Conservation (phyloP, 2,113 vertebrate species). For the Rafetus swinhoei region DNA sequence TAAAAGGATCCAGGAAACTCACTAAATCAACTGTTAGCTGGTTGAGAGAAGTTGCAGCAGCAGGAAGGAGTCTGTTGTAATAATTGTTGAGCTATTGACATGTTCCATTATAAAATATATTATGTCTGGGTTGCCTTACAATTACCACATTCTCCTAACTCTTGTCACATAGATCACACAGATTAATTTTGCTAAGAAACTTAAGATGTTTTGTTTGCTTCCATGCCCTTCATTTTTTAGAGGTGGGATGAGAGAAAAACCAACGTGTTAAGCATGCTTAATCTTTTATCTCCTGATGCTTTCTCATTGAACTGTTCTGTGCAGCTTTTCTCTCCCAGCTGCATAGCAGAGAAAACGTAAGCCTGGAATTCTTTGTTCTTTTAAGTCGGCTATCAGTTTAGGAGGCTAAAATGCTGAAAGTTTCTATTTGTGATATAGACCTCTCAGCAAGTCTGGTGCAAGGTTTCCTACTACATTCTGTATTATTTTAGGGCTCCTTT, state of each 20-base stretch:
- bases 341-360: neutral
- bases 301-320: neutral
- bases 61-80: conserved; percentile 34
- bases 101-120: conserved; percentile 20
- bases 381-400: neutral
- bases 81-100: conserved; percentile 7
- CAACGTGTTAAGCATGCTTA: neutral
- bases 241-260: neutral
- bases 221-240: neutral
- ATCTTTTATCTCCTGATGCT: neutral
- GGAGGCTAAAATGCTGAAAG: neutral
- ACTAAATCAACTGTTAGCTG: conserved; percentile 18
- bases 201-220: neutral
- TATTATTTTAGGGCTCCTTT: neutral
- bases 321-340: accelerated
- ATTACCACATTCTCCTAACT: conserved; percentile 26
- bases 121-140: conserved; percentile 16
- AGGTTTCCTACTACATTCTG: neutral
- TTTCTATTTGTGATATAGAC: neutral
- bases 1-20: neutral
- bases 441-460: neutral
- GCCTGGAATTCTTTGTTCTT: neutral
- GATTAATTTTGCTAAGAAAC: neutral
- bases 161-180: neutral
- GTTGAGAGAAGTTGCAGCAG: neutral